Evolutionary conservation across 1,140 invertebrate genomes (phyloP).

Genomic region (Drosophila truncata): DNA sequence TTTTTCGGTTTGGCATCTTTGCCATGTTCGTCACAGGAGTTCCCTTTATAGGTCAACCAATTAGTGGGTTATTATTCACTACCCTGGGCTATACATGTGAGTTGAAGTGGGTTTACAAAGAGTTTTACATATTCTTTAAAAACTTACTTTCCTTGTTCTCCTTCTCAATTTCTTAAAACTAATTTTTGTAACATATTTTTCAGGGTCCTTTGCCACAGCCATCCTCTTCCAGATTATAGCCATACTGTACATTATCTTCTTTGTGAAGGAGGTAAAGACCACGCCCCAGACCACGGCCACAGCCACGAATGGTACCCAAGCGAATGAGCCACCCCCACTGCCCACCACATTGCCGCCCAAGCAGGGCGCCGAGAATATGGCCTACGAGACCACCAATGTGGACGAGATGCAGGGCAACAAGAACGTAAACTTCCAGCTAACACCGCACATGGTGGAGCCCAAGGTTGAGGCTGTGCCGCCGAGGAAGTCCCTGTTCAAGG

Average conservation of each 20-base stretch:
- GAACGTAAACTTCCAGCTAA: slow-evolving; percentile 74
- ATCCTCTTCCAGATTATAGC: slow-evolving; percentile 74
- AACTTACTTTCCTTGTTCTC: no score
- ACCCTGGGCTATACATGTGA: slow-evolving; percentile 75
- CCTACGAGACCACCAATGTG: slow-evolving; percentile 70
- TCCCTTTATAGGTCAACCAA: slow-evolving; percentile 73
- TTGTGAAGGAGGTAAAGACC: slow-evolving; percentile 75
- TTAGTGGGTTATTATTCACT: slow-evolving; percentile 72
- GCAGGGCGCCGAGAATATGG: slow-evolving; percentile 71
- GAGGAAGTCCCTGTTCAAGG: slow-evolving; percentile 49
- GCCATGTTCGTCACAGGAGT: slow-evolving; percentile 79
- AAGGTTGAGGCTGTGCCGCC: slow-evolving; percentile 47
- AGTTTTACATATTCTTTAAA: no score
- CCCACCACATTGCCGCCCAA: slow-evolving; percentile 35
- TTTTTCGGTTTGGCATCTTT: slow-evolving; percentile 86
- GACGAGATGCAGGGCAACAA: slow-evolving; percentile 68
- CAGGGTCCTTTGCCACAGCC: slow-evolving; percentile 74
- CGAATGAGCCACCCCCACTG: slow-evolving; percentile 38
- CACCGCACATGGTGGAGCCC: slow-evolving; percentile 61
- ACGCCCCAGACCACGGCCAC: slow-evolving; percentile 14
- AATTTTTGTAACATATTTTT: neutral
- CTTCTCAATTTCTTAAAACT: neutral
- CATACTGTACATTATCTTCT: slow-evolving; percentile 78
- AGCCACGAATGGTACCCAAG: slow-evolving; percentile 1
- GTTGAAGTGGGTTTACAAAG: slow-evolving; percentile 2